Evolutionary conservation across 2,888 invertebrate species (phyloP).

Genomic region (Caradrina kadenii): DNA sequence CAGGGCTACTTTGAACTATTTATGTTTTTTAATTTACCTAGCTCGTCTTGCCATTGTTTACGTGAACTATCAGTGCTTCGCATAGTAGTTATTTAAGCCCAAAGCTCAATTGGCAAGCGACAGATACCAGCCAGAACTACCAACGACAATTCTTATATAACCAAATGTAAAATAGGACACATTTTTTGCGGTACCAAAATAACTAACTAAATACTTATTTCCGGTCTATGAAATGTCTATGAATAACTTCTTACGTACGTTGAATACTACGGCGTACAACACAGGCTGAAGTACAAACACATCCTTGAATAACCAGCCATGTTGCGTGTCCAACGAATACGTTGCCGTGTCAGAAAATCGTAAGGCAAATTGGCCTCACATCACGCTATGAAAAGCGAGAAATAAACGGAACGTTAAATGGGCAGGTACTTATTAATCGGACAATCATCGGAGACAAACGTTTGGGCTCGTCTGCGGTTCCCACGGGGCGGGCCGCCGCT

Average conservation of each 20-base stretch:
- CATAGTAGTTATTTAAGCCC: not conserved
- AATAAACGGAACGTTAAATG: slow-evolving; percentile 71
- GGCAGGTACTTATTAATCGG: slow-evolving; percentile 73
- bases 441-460: slow-evolving; percentile 83
- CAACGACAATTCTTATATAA: slow-evolving; percentile 9
- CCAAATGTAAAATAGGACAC: slow-evolving; percentile 1
- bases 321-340: slow-evolving; percentile 67
- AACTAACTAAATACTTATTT: slow-evolving; percentile 11
- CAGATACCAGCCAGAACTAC: not conserved
- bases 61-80: too few species aligned
- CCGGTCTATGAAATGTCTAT: slow-evolving; percentile 5
- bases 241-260: slow-evolving; percentile 19
- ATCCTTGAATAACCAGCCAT: slow-evolving; percentile 48
- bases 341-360: slow-evolving; percentile 72
- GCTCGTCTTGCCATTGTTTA: not conserved
- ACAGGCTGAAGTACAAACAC: slow-evolving; percentile 8
- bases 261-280: slow-evolving; percentile 7
- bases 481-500: slow-evolving; percentile 85
- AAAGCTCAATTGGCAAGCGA: not conserved
- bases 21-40: too few species aligned
- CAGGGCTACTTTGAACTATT: too few species aligned
- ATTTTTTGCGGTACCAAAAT: not conserved
- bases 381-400: slow-evolving; percentile 74
- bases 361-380: slow-evolving; percentile 76
- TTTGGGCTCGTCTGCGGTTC: slow-evolving; percentile 79